Conservation (phyloP, 2,797 vertebrate species). For the Picus viridis region DNA sequence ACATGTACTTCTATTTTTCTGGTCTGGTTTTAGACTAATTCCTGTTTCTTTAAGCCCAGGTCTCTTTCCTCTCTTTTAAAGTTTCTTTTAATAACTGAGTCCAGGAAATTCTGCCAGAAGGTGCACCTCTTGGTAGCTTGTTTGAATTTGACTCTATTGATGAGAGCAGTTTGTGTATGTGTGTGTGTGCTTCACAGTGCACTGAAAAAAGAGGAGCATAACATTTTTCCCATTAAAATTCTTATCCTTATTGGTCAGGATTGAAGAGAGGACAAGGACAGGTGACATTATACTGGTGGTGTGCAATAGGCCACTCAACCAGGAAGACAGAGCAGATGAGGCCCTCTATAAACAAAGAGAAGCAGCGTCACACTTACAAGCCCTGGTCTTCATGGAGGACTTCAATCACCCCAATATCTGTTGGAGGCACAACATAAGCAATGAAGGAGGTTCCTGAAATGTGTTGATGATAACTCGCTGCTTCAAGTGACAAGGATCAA, state of each 20-base stretch:
- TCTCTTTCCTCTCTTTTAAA: background rate
- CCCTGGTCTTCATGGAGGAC: too few species aligned
- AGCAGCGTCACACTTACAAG: too few species aligned
- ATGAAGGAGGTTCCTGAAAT: background rate
- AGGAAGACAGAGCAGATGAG: too few species aligned
- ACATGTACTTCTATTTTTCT: background rate
- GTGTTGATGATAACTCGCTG: too few species aligned
- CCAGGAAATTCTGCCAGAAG: background rate
- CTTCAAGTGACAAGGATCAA: too few species aligned
- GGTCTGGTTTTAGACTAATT: background rate
- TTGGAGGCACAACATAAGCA: too few species aligned
- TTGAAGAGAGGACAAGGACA: background rate
- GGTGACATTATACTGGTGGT: too few species aligned
- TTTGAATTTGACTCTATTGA: background rate
- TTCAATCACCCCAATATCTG: too few species aligned
- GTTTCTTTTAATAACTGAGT: background rate
- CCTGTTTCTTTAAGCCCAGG: background rate
- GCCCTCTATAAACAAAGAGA: too few species aligned
- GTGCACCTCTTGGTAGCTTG: background rate
- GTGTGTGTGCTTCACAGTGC: background rate
- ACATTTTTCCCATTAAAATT: background rate
- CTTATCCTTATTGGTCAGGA: background rate
- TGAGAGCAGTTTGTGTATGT: background rate
- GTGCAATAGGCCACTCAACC: too few species aligned
- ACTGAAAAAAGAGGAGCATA: background rate